Evolutionary conservation across 2,888 invertebrate species (phyloP).

Genomic region (Lasius platythorax): DNA sequence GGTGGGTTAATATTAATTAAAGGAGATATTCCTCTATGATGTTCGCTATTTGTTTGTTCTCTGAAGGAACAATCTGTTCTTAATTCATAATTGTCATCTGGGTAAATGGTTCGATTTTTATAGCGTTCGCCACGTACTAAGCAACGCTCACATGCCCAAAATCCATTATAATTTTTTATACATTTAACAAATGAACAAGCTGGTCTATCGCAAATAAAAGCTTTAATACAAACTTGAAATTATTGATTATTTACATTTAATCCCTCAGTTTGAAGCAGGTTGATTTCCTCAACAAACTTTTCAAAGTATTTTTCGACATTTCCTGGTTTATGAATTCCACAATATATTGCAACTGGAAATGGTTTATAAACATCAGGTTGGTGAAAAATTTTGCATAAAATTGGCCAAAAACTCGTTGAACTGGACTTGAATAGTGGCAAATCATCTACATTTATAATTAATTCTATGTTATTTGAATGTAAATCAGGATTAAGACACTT

Average conservation of each 20-base stretch:
- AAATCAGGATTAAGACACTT: not conserved
- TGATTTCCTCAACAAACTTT: conserved; percentile 4
- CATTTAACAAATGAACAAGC: not conserved
- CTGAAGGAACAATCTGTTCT: conserved; percentile 4
- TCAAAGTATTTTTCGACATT: not conserved
- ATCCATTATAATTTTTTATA: conserved; percentile 7
- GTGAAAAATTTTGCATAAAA: conserved; percentile 4
- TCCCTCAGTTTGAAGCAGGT: not conserved
- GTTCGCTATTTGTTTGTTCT: not conserved
- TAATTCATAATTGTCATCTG: not conserved
- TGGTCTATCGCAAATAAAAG: not conserved
- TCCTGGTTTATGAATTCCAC: not conserved
- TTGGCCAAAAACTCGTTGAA: conserved; percentile 1
- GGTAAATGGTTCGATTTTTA: conserved; percentile 1
- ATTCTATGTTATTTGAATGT: not conserved
- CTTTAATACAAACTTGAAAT: not conserved
- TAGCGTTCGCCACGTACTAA: not conserved
- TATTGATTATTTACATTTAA: not conserved
- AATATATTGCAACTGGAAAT: not conserved
- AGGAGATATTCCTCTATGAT: conserved; percentile 4
- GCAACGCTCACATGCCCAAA: conserved; percentile 12
- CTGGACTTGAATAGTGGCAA: not conserved
- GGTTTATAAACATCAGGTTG: conserved; percentile 5
- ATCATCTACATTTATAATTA: not conserved
- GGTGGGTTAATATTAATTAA: not conserved